Conservation (phyloP, 2,888 invertebrate species). For the Latrodectus elegans region DNA sequence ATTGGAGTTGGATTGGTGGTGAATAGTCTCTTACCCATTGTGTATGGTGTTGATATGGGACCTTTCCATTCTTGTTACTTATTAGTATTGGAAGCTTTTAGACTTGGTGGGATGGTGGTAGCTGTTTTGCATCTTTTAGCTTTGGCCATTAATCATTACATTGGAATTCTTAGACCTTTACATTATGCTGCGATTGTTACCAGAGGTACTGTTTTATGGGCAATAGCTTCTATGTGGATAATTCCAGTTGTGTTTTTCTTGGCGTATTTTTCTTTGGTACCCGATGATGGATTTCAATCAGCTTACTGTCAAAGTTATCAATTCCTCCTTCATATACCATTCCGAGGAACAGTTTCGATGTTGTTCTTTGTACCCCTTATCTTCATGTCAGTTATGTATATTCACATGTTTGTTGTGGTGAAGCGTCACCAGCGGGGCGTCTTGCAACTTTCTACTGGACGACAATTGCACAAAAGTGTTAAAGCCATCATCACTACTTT, state of each 20-base stretch:
- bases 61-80: conserved; percentile 74
- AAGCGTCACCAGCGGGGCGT: conserved; percentile 76
- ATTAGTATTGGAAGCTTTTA: conserved; percentile 75
- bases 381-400: conserved; percentile 80
- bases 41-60: conserved; percentile 73
- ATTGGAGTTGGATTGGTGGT: conserved; percentile 78
- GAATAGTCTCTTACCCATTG: conserved; percentile 78
- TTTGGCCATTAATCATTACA: conserved; percentile 81
- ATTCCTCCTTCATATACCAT: conserved; percentile 76
- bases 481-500: conserved; percentile 81
- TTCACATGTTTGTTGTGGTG: conserved; percentile 80
- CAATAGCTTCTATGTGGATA: conserved; percentile 79
- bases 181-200: conserved; percentile 81
- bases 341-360: conserved; percentile 77
- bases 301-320: conserved; percentile 68
- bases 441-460: conserved; percentile 46
- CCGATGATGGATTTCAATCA: conserved; percentile 74
- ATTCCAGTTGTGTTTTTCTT: conserved; percentile 78
- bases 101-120: conserved; percentile 80
- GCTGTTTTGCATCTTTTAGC: conserved; percentile 81
- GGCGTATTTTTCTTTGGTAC: conserved; percentile 77
- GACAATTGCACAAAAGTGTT: conserved; percentile 73
- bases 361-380: conserved; percentile 79
- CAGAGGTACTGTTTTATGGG: conserved; percentile 77
- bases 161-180: conserved; percentile 80